A percentile compares a stretch with the other conserved stretches of the same genome.
Conservation (phyloP, 1,140 invertebrate species). For the Stenopsyche tienmushanensis region DNA sequence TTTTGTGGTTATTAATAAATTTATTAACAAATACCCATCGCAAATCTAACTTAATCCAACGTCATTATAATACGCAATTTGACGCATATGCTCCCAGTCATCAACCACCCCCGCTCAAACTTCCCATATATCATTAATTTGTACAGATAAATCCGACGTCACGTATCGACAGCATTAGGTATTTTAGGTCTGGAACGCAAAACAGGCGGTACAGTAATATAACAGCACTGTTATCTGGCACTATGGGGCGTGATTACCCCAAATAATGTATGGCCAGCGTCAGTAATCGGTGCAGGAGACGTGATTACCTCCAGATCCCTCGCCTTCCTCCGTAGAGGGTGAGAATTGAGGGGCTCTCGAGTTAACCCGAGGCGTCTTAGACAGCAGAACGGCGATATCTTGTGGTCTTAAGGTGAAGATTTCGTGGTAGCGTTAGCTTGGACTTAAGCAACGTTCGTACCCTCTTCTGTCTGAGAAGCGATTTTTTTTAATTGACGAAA, state of each 20-base stretch:
- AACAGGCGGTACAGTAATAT: slow-evolving; percentile 1
- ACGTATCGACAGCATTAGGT: not conserved
- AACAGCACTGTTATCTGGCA: slow-evolving; percentile 26
- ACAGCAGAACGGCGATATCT: slow-evolving; percentile 28
- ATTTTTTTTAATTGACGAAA: too few species aligned
- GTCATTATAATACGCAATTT: too few species aligned
- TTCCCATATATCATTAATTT: not conserved
- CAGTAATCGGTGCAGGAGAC: slow-evolving; percentile 38
- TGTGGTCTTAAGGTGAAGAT: slow-evolving; percentile 30
- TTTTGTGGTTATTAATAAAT: too few species aligned
- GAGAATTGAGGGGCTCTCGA: not conserved
- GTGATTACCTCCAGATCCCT: slow-evolving; percentile 33
- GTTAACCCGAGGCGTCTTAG: slow-evolving; percentile 14
- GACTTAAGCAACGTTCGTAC: slow-evolving; percentile 11
- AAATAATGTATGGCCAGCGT: slow-evolving; percentile 39
- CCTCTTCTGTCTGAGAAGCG: not conserved
- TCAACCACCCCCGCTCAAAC: not conserved
- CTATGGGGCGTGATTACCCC: slow-evolving; percentile 30
- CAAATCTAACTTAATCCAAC: too few species aligned
- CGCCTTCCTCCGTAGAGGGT: not conserved
- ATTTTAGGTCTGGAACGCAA: slow-evolving; percentile 7
- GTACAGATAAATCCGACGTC: slow-evolving; percentile 1
- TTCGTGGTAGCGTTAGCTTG: slow-evolving; percentile 20
- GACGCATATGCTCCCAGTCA: too few species aligned
- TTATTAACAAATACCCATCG: too few species aligned